Evolutionary conservation across 2,113 vertebrate genomes (phyloP).

Genomic region (Nettapus auritus): DNA sequence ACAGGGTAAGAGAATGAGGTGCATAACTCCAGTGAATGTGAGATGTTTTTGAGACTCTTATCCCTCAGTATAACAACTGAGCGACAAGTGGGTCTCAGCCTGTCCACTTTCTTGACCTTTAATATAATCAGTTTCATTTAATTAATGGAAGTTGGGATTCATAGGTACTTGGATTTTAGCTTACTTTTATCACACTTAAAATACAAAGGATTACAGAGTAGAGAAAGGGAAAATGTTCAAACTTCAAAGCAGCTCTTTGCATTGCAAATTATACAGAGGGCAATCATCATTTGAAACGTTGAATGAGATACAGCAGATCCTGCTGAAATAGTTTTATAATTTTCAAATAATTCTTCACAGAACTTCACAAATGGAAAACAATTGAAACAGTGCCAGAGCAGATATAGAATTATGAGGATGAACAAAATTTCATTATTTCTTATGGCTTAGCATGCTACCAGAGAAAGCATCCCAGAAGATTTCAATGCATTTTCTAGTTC

Average conservation of each 20-base stretch:
- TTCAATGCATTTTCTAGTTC: neutral
- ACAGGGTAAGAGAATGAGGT: neutral
- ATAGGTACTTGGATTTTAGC: neutral
- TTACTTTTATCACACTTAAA: neutral
- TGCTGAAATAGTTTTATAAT: neutral
- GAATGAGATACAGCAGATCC: neutral
- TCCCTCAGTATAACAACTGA: neutral
- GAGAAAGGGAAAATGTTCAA: neutral
- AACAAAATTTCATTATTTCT: neutral
- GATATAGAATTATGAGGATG: neutral
- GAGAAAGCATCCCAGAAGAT: neutral
- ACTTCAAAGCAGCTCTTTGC: neutral
- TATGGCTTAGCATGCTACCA: neutral
- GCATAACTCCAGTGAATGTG: neutral
- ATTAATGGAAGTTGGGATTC: neutral
- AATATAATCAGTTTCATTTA: neutral
- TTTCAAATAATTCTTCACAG: neutral
- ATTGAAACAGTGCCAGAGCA: neutral
- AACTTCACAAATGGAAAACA: neutral
- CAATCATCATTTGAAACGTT: neutral
- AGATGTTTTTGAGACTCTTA: neutral
- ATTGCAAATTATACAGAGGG: neutral
- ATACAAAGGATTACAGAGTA: neutral
- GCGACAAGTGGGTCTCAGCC: neutral
- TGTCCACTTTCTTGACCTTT: neutral